Evolutionary conservation across 2,888 invertebrate species (phyloP).

Genomic region (Chesias legatella): DNA sequence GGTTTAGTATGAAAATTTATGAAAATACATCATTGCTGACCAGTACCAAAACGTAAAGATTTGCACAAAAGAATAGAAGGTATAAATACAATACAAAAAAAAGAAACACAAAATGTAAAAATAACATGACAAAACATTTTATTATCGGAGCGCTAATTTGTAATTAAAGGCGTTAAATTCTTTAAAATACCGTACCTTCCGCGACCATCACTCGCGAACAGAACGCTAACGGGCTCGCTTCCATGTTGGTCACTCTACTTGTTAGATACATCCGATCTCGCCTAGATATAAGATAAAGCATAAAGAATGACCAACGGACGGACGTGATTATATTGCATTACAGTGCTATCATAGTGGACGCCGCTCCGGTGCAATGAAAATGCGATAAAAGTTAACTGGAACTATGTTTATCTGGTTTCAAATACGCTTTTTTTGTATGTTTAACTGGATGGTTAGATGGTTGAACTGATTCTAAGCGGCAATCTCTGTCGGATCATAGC

Average conservation of each 20-base stretch:
- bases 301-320: slow-evolving; percentile 41
- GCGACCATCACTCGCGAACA: slow-evolving; percentile 57
- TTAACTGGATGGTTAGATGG: too few species aligned
- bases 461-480: too few species aligned
- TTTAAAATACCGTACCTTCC: slow-evolving; percentile 51
- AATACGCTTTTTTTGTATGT: too few species aligned
- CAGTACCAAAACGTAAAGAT: too few species aligned
- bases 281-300: slow-evolving; percentile 40
- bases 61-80: background rate
- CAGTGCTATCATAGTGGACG: slow-evolving; percentile 20
- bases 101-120: slow-evolving; percentile 39
- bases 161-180: slow-evolving; percentile 64
- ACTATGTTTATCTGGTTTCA: slow-evolving; percentile 4
- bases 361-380: slow-evolving; percentile 8
- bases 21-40: too few species aligned
- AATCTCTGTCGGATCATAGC: too few species aligned
- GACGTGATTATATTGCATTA: slow-evolving; percentile 28
- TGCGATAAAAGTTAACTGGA: slow-evolving; percentile 12
- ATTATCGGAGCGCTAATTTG: slow-evolving; percentile 49
- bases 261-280: slow-evolving; percentile 33
- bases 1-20: too few species aligned
- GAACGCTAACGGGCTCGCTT: slow-evolving; percentile 61
- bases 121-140: slow-evolving; percentile 35
- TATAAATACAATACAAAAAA: slow-evolving; percentile 17
- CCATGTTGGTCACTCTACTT: slow-evolving; percentile 46